Base-by-base conservation (phyloP, 2,113 vertebrate genomes). In the Dicentrarchus labrax region DNA sequence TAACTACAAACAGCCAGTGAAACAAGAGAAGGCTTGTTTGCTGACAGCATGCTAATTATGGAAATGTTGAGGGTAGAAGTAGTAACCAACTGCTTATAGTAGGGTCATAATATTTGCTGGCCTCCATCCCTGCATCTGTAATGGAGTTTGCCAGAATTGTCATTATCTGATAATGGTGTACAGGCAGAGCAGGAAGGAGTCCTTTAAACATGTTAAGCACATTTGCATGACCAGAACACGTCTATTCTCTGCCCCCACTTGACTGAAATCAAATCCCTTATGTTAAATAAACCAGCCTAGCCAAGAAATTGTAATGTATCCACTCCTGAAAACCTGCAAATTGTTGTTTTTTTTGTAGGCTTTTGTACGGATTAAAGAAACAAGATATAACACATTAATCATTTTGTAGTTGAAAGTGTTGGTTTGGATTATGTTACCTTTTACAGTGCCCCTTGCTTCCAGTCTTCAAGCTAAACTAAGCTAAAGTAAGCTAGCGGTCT, bases 1-100 rank as follows among this genome's bases (percentile, higher is more conserved):
- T 91, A 91, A 86, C 89, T 72, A 82, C 80, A 89, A 88, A 88
- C 80, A 85, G 59, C 48, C 56, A 77, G 11, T 68, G 62, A 88
- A 89, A 89, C 64, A 89, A 91, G 85, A 91, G 73, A 75, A 73
- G 76, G 48, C 77, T 77, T 85, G 80, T 88, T 89, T 82, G 22
- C 88, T 76, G 56, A 77, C 73, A 69, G 76, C 43, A 21, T 80
- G 71, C 80, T 92, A 87, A 92, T 92, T 82, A 80, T 85, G 75
- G 80, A 83, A 89, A 67, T 84, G 86, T 83, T 84, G 59, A 72
- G 59, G 4, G 56, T 38, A 48, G 69, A 83, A 67, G 47, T 60
- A 30, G 21, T 10, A 78, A 78, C 9, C 19, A 54, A 78, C 38
- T 45, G 54, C 72, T 81, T 4, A 17, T 9, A 68, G 62, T 51